phyloP scores from a whole-genome alignment of 1,140 invertebrate genomes.

The Orussus abietinus region DNA sequence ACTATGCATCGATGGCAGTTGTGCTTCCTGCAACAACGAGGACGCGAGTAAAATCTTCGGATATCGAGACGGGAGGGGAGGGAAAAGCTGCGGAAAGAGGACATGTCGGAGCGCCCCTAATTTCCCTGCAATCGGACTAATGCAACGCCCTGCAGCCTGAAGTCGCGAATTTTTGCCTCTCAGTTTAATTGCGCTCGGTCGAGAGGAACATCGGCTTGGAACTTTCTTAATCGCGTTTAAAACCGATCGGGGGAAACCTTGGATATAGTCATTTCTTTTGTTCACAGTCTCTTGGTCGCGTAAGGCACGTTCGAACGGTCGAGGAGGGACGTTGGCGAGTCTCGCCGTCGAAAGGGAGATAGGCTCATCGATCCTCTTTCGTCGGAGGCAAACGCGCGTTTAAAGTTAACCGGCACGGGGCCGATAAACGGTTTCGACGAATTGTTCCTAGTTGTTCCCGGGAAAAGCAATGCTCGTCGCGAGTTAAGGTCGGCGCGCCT shows the following conservation, averaged over 20 bases:
- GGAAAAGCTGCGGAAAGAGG: constrained; percentile 11
- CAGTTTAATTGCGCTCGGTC: constrained; percentile 25
- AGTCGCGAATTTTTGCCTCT: constrained; percentile 27
- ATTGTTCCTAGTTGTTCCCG: too few species aligned
- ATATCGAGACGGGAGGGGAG: constrained; percentile 7
- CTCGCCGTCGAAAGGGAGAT: too few species aligned
- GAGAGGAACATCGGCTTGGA: not conserved
- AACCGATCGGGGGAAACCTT: too few species aligned
- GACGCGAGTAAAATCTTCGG: constrained; percentile 6
- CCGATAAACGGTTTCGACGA: too few species aligned
- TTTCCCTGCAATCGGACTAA: constrained; percentile 16
- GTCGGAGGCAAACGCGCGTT: too few species aligned
- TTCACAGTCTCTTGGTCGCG: not conserved
- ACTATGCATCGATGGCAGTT: constrained; percentile 65
- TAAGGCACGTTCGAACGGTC: too few species aligned
- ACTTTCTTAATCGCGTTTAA: not conserved
- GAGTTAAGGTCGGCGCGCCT: too few species aligned
- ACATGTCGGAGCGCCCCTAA: constrained; percentile 6
- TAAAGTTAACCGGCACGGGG: too few species aligned
- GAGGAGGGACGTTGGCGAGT: too few species aligned
- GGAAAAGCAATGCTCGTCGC: too few species aligned
- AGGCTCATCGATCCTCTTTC: too few species aligned
- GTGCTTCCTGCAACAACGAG: constrained; percentile 48
- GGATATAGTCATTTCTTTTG: not conserved
- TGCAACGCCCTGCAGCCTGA: constrained; percentile 9